Percentiles rank a stretch among this genome's conserved stretches.
Evolutionary conservation across 2,113 vertebrate genomes (phyloP).

Genomic region (Isurus oxyrinchus): DNA sequence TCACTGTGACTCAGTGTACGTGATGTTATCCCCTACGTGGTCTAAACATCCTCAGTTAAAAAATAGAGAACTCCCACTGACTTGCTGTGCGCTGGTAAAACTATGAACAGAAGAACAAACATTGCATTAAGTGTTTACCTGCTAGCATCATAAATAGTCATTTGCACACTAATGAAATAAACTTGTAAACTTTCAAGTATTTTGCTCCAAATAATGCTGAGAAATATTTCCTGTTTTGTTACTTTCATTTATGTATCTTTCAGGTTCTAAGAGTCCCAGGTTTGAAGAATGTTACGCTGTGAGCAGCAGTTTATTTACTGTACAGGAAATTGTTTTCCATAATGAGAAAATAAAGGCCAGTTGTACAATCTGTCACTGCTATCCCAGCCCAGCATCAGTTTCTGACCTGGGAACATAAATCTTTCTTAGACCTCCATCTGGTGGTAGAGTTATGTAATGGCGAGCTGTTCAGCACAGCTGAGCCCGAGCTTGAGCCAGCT

Average conservation of each 20-base stretch:
- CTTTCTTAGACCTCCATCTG: neutral
- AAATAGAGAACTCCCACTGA: neutral
- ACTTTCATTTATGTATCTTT: neutral
- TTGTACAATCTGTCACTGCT: neutral
- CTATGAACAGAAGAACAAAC: neutral
- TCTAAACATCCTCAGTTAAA: neutral
- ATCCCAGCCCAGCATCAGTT: neutral
- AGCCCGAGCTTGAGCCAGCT: neutral
- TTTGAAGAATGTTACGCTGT: neutral
- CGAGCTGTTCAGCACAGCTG: neutral
- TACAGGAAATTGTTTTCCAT: neutral
- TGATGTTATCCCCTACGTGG: neutral
- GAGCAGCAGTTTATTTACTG: neutral
- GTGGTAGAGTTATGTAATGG: neutral
- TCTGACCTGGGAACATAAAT: neutral
- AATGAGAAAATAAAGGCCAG: neutral
- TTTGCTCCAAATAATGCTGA: neutral
- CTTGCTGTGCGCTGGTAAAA: neutral
- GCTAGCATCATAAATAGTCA: neutral
- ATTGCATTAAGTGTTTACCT: neutral
- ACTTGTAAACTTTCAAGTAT: neutral
- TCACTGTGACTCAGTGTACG: neutral
- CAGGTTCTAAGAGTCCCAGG: neutral
- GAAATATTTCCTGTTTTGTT: neutral
- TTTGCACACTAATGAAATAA: neutral